Evolutionary conservation across 2,797 vertebrate genomes (phyloP).

Genomic region (Pseudocheirus occidentalis): DNA sequence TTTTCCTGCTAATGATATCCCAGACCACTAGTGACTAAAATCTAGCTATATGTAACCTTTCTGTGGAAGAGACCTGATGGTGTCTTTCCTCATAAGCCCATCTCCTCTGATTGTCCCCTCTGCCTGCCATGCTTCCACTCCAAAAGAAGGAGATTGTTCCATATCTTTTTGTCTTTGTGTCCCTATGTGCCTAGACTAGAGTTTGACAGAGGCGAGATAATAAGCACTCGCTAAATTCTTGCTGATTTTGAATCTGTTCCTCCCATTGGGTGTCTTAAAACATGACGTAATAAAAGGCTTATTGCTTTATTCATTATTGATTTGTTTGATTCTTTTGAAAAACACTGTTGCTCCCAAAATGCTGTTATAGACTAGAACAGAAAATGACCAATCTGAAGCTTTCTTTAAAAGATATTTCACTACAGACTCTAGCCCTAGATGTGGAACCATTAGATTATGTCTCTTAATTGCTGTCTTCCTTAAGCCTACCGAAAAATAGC

Average conservation of each 20-base stretch:
- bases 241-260: not conserved
- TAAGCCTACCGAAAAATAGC: not conserved
- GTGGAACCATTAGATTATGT: not conserved
- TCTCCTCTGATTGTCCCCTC: not conserved
- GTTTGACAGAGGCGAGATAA: not conserved
- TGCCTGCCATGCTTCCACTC: not conserved
- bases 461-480: not conserved
- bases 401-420: not conserved
- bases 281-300: not conserved
- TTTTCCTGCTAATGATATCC: not conserved
- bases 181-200: not conserved
- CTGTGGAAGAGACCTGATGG: not conserved
- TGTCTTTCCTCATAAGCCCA: not conserved
- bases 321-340: not conserved
- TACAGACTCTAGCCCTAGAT: not conserved
- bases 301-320: not conserved
- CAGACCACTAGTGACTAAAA: not conserved
- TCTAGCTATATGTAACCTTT: not conserved
- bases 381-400: not conserved
- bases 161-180: not conserved
- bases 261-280: not conserved
- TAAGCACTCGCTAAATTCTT: no score
- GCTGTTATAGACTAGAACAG: not conserved
- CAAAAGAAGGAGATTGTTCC: not conserved
- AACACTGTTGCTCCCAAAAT: not conserved